phyloP scores from a whole-genome alignment of 2,113 vertebrate species.

The Raphicerus campestris region DNA sequence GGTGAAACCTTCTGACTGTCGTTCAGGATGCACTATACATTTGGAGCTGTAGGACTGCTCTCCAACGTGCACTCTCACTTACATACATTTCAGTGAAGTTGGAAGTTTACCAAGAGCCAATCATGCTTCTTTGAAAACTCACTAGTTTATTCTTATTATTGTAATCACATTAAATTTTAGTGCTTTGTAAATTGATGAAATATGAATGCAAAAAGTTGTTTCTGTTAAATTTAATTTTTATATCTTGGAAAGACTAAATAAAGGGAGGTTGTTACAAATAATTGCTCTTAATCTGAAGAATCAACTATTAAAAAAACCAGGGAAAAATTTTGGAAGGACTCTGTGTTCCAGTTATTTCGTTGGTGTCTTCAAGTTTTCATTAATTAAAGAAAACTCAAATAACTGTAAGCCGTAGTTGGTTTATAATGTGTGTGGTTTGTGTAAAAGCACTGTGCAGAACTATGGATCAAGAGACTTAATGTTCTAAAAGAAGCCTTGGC shows the following conservation, averaged over 20 bases:
- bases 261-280: neutral
- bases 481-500: neutral
- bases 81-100: neutral
- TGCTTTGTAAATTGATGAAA: constrained; percentile 1
- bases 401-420: neutral
- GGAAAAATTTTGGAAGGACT: neutral
- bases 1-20: neutral
- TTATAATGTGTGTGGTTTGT: neutral
- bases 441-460: neutral
- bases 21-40: neutral
- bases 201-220: neutral
- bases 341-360: neutral
- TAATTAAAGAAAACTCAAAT: neutral
- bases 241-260: neutral
- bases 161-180: neutral
- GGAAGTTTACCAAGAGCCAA: neutral
- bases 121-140: neutral
- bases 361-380: neutral
- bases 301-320: neutral
- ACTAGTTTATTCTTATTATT: neutral
- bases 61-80: neutral
- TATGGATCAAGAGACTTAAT: neutral
- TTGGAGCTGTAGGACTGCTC: neutral
- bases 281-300: neutral
- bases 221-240: neutral